A percentile compares a stretch with the other conserved stretches of the same genome.
Evolutionary conservation across 2,113 vertebrate genomes (phyloP).

Genomic region (Trichomycterus rosablanca): DNA sequence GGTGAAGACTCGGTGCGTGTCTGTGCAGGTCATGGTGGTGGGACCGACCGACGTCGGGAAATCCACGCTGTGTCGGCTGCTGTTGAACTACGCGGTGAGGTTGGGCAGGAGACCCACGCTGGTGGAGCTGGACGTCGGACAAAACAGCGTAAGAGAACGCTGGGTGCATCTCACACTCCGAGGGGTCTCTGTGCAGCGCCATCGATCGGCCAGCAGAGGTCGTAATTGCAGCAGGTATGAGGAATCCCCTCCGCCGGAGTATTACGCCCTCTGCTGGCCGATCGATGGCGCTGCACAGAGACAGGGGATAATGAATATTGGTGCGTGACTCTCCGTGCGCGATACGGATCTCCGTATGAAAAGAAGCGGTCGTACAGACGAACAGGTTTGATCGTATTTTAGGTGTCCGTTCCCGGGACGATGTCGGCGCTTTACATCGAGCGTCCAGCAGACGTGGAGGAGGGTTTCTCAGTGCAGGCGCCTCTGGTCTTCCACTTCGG

Average conservation of each 20-base stretch:
- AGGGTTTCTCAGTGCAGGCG: conserved; percentile 96
- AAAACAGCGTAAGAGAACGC: conserved; percentile 81
- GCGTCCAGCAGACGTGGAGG: conserved; percentile 91
- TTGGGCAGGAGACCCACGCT: conserved; percentile 91
- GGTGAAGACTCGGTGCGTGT: not conserved
- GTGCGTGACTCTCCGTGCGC: too few species aligned
- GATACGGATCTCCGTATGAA: too few species aligned
- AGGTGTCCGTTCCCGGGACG: conserved; percentile 91
- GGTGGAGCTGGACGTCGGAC: conserved; percentile 94
- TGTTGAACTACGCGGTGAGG: conserved; percentile 92
- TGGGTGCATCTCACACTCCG: too few species aligned
- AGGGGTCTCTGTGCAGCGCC: too few species aligned
- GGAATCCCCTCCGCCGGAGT: too few species aligned
- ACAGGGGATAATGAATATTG: too few species aligned
- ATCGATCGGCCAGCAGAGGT: too few species aligned
- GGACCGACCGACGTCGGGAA: conserved; percentile 95
- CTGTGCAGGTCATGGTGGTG: conserved; percentile 85
- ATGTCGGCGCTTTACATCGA: conserved; percentile 93
- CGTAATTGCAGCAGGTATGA: too few species aligned
- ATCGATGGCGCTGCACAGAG: too few species aligned
- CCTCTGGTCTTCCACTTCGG: conserved; percentile 96
- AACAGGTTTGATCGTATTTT: not conserved
- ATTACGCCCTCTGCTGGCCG: too few species aligned
- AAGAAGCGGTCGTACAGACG: too few species aligned
- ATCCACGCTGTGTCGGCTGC: conserved; percentile 82